Percentiles rank a stretch among this genome's conserved stretches.
Evolutionary conservation across 2,113 vertebrate genomes (phyloP).

Genomic region (Misgurnus mizolepis): DNA sequence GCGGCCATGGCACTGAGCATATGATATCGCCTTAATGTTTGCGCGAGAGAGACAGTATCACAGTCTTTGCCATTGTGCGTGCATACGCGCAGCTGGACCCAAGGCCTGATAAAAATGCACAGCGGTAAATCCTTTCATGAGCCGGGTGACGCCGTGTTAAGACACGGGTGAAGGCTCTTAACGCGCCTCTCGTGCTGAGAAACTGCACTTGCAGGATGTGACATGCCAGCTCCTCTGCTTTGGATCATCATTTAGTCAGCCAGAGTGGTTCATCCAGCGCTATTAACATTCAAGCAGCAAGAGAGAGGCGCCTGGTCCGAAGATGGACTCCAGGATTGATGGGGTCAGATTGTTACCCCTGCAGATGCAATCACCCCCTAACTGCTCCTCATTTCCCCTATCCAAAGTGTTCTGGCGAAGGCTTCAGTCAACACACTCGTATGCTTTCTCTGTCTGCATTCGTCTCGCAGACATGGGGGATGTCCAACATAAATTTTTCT

Average conservation of each 20-base stretch:
- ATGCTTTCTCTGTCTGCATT: neutral
- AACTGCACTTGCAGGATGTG: slow-evolving; percentile 1
- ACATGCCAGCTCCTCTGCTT: slow-evolving; percentile 22
- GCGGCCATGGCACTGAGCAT: slow-evolving; percentile 7
- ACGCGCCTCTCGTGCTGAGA: slow-evolving; percentile 24
- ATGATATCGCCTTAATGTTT: slow-evolving; percentile 19
- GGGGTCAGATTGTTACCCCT: slow-evolving; percentile 6
- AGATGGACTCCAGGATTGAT: slow-evolving; percentile 8
- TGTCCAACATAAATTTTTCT: neutral
- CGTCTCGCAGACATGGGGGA: neutral
- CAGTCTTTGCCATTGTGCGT: neutral
- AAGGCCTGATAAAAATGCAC: slow-evolving; percentile 57
- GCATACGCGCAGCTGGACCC: slow-evolving; percentile 10
- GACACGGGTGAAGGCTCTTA: slow-evolving; percentile 38
- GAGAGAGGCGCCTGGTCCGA: neutral
- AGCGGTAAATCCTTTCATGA: slow-evolving; percentile 46
- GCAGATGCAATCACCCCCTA: neutral
- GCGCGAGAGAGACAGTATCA: neutral
- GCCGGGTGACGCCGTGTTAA: slow-evolving; percentile 15
- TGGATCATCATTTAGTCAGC: slow-evolving; percentile 31
- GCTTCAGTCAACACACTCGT: neutral
- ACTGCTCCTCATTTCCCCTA: neutral
- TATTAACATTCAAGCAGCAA: slow-evolving; percentile 16
- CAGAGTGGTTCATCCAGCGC: neutral
- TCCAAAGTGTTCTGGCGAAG: neutral